phyloP scores from a whole-genome alignment of 2,797 vertebrate genomes.

The Manis crassicaudata region DNA sequence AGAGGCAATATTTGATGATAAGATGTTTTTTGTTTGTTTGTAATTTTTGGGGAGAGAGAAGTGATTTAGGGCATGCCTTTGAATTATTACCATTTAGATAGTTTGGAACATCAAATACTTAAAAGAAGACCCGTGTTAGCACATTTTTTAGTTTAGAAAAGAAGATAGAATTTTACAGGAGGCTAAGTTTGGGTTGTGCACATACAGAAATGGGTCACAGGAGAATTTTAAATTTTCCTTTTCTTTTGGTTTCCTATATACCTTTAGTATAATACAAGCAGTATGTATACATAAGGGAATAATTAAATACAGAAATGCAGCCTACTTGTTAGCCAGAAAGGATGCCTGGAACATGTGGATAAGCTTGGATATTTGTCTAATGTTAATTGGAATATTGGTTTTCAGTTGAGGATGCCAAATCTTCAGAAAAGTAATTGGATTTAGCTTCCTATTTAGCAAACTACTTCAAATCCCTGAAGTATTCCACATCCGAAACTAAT shows the following conservation, averaged over 20 bases:
- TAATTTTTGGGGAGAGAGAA: slow-evolving; percentile 26
- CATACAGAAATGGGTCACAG: slow-evolving; percentile 24
- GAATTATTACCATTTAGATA: slow-evolving; percentile 15
- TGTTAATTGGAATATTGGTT: slow-evolving; percentile 75
- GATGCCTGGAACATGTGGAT: slow-evolving; percentile 71
- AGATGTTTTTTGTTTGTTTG: slow-evolving; percentile 26
- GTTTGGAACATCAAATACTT: slow-evolving; percentile 19
- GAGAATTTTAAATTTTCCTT: slow-evolving; percentile 25
- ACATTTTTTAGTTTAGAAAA: slow-evolving; percentile 50
- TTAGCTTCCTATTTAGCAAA: slow-evolving; percentile 71
- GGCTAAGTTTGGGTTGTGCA: slow-evolving; percentile 48
- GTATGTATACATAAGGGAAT: slow-evolving; percentile 71
- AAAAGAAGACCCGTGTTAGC: neutral
- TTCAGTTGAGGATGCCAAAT: slow-evolving; percentile 70
- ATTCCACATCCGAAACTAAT: slow-evolving; percentile 72
- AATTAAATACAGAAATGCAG: slow-evolving; percentile 76
- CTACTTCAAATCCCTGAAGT: slow-evolving; percentile 57
- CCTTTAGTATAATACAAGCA: slow-evolving; percentile 53
- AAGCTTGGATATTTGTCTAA: slow-evolving; percentile 68
- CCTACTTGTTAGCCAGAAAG: slow-evolving; percentile 63
- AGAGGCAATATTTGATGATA: slow-evolving; percentile 7
- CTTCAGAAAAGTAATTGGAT: slow-evolving; percentile 74
- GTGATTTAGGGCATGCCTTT: slow-evolving; percentile 6
- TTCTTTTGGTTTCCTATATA: slow-evolving; percentile 36
- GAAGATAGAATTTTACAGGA: slow-evolving; percentile 44